Base-by-base conservation (phyloP, 2,888 invertebrate genomes). In the Melanostoma mellinum region DNA sequence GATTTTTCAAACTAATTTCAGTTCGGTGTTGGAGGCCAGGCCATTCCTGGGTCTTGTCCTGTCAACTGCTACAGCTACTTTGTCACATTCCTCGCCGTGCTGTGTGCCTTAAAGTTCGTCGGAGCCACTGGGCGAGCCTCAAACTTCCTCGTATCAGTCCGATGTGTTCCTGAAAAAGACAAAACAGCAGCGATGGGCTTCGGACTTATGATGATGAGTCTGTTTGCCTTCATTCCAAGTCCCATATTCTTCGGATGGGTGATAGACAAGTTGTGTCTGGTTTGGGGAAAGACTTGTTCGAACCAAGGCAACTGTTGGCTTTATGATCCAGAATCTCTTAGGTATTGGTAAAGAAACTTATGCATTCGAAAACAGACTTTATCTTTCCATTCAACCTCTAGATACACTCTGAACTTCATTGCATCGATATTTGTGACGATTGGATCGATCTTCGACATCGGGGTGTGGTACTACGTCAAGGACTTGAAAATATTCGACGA, bases 181-280 rank as follows among this genome's bases (percentile, higher is more conserved):
- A 95, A 95, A 89, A 93, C 95, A 0, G 94, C 94, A 0, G 94
- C 95, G 1, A 94, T 95, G 93, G 95, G 95, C 38, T 93, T 95
- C 75, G 93, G 94, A 35, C 91, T 95, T 85, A 94, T 94, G 89
- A 92, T 95, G 86, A 93, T 94, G 92, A 94, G 94, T 82, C 91
- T 95, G 72, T 93, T 95, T 86, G 94, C 95, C 6, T 95, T 95
- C 87, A 94, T 96, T 86, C 96, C 96, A 0, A 94, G 95, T 58
- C 96, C 96, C 0, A 95, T 96, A 85, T 92, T 96, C 74, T 95
- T 95, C 87, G 96, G 96, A 68, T 94, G 93, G 87, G 93, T 96
- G 69, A 92, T 96, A 87, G 91, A 91, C 87, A 88, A 88, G 46
- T 93, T 94, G 5, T 95, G 95, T 87, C 89, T 95, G 35, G 94